Conservation (phyloP, 2,797 vertebrate genomes). For the Lindbergichthys nudifrons region DNA sequence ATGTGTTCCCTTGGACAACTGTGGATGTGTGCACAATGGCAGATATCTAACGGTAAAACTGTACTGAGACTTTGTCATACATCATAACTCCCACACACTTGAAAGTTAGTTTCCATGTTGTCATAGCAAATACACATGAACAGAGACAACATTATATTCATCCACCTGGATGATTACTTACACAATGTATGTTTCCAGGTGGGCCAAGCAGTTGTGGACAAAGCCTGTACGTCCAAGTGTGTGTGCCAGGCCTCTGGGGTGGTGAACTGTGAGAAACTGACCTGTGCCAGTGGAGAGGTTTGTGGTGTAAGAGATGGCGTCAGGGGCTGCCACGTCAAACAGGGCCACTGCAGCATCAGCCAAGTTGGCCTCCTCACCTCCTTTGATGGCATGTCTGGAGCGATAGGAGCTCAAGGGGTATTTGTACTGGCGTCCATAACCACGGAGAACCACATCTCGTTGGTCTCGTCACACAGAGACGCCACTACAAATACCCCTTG, state of each 20-base stretch:
- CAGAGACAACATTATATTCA: neutral
- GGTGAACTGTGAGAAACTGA: conserved; percentile 71
- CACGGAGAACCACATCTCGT: no score
- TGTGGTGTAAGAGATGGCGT: conserved; percentile 75
- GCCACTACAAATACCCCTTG: no score
- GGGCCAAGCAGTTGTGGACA: conserved; percentile 73
- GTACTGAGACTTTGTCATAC: neutral
- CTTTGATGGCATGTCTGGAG: conserved; percentile 80
- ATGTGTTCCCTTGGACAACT: conserved; percentile 78
- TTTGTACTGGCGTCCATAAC: conserved; percentile 82
- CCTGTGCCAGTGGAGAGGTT: conserved; percentile 62
- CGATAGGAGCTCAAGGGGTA: conserved; percentile 58
- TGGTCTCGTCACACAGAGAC: no score
- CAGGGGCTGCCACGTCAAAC: conserved; percentile 72
- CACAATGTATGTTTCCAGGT: conserved; percentile 66
- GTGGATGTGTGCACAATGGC: conserved; percentile 82
- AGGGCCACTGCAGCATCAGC: conserved; percentile 74
- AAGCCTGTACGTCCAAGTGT: conserved; percentile 78
- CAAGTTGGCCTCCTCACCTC: conserved; percentile 66
- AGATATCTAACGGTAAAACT: conserved; percentile 82
- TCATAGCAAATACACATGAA: conserved; percentile 1
- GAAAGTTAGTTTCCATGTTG: neutral
- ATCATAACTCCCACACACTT: neutral
- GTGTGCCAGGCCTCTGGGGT: conserved; percentile 73
- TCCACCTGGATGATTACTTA: neutral